Evolutionary conservation across 2,888 invertebrate species (phyloP).

Genomic region (Rambutsinella grinnellia): DNA sequence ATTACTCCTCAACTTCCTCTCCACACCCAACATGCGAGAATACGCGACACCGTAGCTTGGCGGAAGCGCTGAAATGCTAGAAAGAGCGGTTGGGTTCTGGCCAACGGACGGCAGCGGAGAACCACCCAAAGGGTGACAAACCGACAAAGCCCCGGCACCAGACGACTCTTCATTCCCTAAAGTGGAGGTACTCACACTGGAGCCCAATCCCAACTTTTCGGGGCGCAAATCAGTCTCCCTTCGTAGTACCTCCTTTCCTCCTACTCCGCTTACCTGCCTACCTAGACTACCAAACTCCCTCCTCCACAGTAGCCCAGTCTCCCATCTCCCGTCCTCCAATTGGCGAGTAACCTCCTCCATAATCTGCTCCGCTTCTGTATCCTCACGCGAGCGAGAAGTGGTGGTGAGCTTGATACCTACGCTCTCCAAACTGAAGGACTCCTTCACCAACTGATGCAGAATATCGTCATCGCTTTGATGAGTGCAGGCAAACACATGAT

Average conservation of each 20-base stretch:
- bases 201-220: background rate
- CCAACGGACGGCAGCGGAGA: too few relatives aligned
- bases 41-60: background rate
- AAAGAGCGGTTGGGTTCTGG: too few relatives aligned
- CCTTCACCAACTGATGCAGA: conserved; percentile 12
- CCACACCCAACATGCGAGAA: background rate
- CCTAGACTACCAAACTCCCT: too few relatives aligned
- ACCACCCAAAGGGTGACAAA: too few relatives aligned
- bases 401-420: background rate
- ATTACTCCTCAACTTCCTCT: background rate
- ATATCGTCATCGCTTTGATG: background rate
- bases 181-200: background rate
- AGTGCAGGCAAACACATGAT: background rate
- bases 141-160: too few relatives aligned
- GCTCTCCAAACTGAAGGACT: conserved; percentile 2
- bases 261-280: background rate
- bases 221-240: background rate
- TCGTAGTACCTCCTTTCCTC: background rate
- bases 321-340: background rate
- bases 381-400: conserved; percentile 2
- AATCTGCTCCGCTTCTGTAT: conserved; percentile 1
- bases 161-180: background rate
- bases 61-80: background rate
- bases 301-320: conserved; percentile 8
- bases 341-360: background rate